Evolutionary conservation across 92 coral and sea anemone genomes (phyloP).

Genomic region (Paramuricea clavata): DNA sequence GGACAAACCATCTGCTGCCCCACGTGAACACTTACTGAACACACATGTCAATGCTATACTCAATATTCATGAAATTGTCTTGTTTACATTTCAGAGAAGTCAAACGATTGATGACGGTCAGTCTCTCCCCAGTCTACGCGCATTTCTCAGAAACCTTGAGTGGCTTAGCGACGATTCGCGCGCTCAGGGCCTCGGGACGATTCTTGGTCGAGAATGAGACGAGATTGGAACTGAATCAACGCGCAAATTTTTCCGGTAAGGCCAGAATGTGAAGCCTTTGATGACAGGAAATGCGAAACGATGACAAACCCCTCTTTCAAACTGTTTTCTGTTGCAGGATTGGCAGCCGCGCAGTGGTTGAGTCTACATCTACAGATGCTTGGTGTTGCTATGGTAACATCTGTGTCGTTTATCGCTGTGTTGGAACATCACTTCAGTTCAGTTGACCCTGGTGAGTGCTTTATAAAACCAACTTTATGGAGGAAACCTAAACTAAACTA

Average conservation of each 20-base stretch:
- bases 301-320: too few species aligned
- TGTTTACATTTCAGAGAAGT: constrained; percentile 75
- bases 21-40: too few species aligned
- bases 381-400: constrained; percentile 99
- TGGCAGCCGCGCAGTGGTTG: constrained; percentile 97
- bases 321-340: constrained; percentile 58
- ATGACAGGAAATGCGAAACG: too few species aligned
- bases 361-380: constrained; percentile 88
- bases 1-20: too few species aligned
- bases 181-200: constrained; percentile 83
- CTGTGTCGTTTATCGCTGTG: constrained; percentile 94
- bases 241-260: constrained; percentile 94
- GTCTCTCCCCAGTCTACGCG: constrained; percentile 94
- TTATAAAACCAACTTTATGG: background rate
- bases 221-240: constrained; percentile 86
- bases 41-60: too few species aligned
- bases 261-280: background rate
- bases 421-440: constrained; percentile 94
- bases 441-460: constrained; percentile 84
- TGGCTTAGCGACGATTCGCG: constrained; percentile 93
- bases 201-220: constrained; percentile 79
- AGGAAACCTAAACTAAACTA: background rate
- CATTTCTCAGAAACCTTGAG: constrained; percentile 98
- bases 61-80: background rate
- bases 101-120: constrained; percentile 91